Evolutionary conservation across 1,140 invertebrate species (phyloP), one percentile per base, ranked within the genome.

Genomic region (Neocloeon triangulifer): DNA sequence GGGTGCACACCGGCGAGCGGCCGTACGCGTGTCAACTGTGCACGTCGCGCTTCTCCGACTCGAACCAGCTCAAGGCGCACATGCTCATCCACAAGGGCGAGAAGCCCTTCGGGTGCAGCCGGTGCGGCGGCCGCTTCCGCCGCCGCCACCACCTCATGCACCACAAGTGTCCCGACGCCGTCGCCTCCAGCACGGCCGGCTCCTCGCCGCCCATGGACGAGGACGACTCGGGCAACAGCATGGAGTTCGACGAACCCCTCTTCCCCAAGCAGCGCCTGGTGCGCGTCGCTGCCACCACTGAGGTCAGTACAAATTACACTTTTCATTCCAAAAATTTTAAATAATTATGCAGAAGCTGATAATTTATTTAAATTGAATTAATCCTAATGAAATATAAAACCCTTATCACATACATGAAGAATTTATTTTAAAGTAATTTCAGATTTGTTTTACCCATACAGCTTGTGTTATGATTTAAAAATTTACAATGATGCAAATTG

Each of bases 1-100:
- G 89, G 14, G 88, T 94, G 0, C 91, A 97, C 50, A 96, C 91
- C 0, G 86, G 91, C 0, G 91, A 96, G 50, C 68, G 80, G 13
- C 89, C 91, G 0, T 95, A 95, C 51, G 69, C 71, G 8, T 97
- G 89, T 52, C 72, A 88, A 26, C 58, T 81, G 13, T 97, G 91
- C 50, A 62, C 73, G 2, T 70, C 80, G 5, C 69, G 73, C 37
- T 98, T 96, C 57, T 91, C 84, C 28, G 85, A 91, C 46, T 84
- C 78, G 2, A 91, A 89, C 48, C 85, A 91, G 44, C 55, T 89
- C n/a, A 89, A 89, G 48, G 80, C 84, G 0, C 85, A 92, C 44
- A 65, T 71, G 43, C 52, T 89, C 16, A 80, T 86, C 22, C 85
- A 91, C 52, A 80, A 79, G 37, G 79, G 80, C 7, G 78, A 86